Evolutionary conservation across 2,113 vertebrate species (phyloP), one percentile per base, ranked within the genome.

Genomic region (Penelope pileata): DNA sequence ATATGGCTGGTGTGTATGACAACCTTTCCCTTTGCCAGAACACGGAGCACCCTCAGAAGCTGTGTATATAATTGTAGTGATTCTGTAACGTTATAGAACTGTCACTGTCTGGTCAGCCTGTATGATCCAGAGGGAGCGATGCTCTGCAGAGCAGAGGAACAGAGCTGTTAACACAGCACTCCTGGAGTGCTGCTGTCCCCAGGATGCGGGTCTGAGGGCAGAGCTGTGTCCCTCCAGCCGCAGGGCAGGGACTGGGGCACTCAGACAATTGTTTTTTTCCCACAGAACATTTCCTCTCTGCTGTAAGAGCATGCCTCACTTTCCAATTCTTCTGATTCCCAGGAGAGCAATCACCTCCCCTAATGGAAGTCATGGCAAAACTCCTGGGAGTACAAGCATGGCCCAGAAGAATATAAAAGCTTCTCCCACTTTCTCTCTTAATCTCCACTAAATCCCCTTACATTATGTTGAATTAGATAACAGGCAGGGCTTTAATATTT

Each of bases 401-500:
- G 90, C 48, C 92, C 85, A 16, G 63, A 93, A 90, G 93, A 92
- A 68, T 81, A 88, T 63, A 94, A 94, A 96, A 42, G 80, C 90
- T 95, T 95, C 91, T 93, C 76, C 80, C 90, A 96, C 94, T 91
- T 94, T 92, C 70, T 83, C 87, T 64, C 69, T 96, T 96, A 94
- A 96, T 93, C 95, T 84, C 69, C 48, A 69, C 66, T 68, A 96
- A 97, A 96, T 92, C 95, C 73, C 94, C 66, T 93, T 83, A 93
- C 83, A 94, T 90, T 95, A 94, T 66, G 83, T 88, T 84, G 96
- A 96, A 96, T 95, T 97, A 96, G 88, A 90, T 94, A 90, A 92
- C 76, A 75, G 88, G 69, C 76, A 86, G 69, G 86, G 90, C 80
- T 94, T 94, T 93, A 96, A 94, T 91, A 96, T 93, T 96, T 78